Base-by-base conservation (phyloP, 2,888 invertebrate genomes). In the Nephrotoma guestfalica region DNA sequence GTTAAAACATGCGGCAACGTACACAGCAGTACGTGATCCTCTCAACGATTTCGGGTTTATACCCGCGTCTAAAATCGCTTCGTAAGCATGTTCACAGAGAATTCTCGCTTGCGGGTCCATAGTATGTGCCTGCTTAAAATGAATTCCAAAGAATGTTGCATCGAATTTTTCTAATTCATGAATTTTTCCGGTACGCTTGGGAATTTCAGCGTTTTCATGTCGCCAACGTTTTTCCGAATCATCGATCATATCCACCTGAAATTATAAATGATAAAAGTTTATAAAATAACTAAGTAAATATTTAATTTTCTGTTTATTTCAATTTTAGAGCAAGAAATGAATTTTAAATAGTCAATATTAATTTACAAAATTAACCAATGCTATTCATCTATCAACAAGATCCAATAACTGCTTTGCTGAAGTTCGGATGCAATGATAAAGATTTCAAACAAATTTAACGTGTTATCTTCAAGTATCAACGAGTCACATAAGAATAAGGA, bases 51-150 rank as follows among this genome's bases (percentile, higher is more conserved):
- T 92, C 11, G 96, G 96, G 90, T 95, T 95, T 15, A 94, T 88
- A 89, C 94, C 94, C 88, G 96, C 94, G 92, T 97, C 96, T 87
- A 96, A 93, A 18, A 96, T 93, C 87, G 95, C 95, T 90, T 96
- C 97, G 89, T 95, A 96, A 0, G 96, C 94, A 87, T 94, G 94
- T 90, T 96, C 97, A 88, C 97, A 92, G 86, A 97, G 91, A 87
- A 96, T 93, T 88, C 97, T 93, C 88, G 96, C 94, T 93, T 96
- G 95, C 0, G 96, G 96, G 90, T 96, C 95, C 93, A 96, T 94
- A 86, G 94, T 94, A 89, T 95, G 94, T 0, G 95, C 95, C 89
- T 96, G 96, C 88, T 95, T 95, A 88, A 94, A 94, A 88, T 95
- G 95, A 41, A 96, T 94, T 0, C 95, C 95, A 90, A 96, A 96